Conservation (phyloP, 2,888 invertebrate species). For the Fragum fragum region DNA sequence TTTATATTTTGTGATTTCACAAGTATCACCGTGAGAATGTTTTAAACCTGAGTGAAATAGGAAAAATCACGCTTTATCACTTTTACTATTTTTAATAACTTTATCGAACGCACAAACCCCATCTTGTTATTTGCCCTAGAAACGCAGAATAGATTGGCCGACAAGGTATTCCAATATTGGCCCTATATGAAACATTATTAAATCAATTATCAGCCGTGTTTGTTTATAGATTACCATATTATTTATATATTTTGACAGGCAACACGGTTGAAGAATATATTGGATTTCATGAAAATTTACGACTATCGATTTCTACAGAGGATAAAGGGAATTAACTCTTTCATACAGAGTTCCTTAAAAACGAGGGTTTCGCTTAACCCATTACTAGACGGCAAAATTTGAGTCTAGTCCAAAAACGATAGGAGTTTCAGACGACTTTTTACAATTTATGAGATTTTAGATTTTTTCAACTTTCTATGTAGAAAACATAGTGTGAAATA, state of each 20-base stretch:
- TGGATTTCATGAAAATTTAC: constrained; percentile 62
- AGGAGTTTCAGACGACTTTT: too few relatives aligned
- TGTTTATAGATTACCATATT: constrained; percentile 61
- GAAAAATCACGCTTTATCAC: constrained; percentile 57
- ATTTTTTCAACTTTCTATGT: too few relatives aligned
- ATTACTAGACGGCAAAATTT: too few relatives aligned
- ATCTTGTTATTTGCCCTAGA: constrained; percentile 55
- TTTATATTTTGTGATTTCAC: too few relatives aligned
- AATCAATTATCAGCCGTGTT: constrained; percentile 69
- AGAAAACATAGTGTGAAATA: too few relatives aligned
- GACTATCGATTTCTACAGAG: constrained; percentile 54
- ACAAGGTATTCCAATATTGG: constrained; percentile 31
- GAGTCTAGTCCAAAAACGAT: too few relatives aligned
- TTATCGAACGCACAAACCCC: constrained; percentile 43
- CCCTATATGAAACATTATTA: constrained; percentile 55
- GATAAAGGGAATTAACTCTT: too few relatives aligned
- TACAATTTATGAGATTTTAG: too few relatives aligned
- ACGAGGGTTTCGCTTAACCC: too few relatives aligned
- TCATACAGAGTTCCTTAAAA: too few relatives aligned
- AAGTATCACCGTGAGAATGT: too few relatives aligned
- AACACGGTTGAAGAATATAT: constrained; percentile 46
- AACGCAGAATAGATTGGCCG: constrained; percentile 62
- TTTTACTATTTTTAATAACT: constrained; percentile 61
- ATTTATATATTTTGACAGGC: constrained; percentile 70
- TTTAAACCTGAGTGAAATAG: background rate